Evolutionary conservation across 2,888 invertebrate genomes (phyloP).

Genomic region (Artemia sinica): DNA sequence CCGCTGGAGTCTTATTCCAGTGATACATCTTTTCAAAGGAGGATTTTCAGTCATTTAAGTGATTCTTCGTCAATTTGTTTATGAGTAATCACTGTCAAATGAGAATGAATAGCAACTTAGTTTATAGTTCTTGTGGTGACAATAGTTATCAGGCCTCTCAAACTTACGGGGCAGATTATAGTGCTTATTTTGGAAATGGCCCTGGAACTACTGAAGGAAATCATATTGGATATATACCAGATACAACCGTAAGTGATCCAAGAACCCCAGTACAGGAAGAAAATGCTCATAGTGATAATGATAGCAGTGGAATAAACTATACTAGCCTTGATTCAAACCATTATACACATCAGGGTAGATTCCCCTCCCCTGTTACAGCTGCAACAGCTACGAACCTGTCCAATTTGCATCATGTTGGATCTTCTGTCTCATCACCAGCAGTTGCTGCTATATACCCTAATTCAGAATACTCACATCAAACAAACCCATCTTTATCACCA

Average conservation of each 20-base stretch:
- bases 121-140: constrained; percentile 5
- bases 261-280: constrained; percentile 13
- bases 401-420: not conserved
- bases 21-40: constrained; percentile 11
- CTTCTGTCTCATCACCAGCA: constrained; percentile 22
- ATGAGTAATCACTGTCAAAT: constrained; percentile 13
- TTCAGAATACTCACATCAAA: constrained; percentile 24
- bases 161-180: constrained; percentile 11
- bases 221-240: not conserved
- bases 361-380: constrained; percentile 29
- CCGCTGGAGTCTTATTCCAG: constrained; percentile 10
- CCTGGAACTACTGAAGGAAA: not conserved
- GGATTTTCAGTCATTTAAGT: constrained; percentile 14
- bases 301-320: constrained; percentile 57
- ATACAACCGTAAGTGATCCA: constrained; percentile 5
- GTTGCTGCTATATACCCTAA: constrained; percentile 25
- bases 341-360: constrained; percentile 36
- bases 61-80: constrained; percentile 14
- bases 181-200: constrained; percentile 12
- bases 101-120: constrained; percentile 12
- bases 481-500: constrained; percentile 21
- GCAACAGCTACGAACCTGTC: constrained; percentile 15
- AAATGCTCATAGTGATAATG: constrained; percentile 8
- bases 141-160: not conserved
- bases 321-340: constrained; percentile 59